Evolutionary conservation across 2,797 vertebrate species (phyloP).

Genomic region (Tinamus major): DNA sequence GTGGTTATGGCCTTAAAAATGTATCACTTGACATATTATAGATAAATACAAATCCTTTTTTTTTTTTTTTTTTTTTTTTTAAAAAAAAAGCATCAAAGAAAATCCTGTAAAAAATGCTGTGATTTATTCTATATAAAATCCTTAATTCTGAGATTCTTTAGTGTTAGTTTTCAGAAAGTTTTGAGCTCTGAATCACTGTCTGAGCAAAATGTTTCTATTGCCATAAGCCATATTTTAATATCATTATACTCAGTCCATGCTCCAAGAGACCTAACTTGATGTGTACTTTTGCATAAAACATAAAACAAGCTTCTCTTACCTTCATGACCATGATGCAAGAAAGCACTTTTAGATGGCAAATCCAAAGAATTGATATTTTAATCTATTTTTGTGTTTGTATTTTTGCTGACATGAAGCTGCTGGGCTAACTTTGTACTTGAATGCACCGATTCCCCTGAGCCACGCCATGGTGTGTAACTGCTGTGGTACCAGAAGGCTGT

Average conservation of each 20-base stretch:
- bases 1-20: background rate
- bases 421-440: background rate
- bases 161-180: background rate
- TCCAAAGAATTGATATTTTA: background rate
- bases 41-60: background rate
- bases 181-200: background rate
- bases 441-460: no score
- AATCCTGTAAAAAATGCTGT: background rate
- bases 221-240: no score
- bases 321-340: background rate
- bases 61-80: background rate
- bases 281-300: background rate
- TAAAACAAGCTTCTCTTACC: background rate
- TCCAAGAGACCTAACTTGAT: no score
- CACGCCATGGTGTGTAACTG: background rate
- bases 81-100: background rate
- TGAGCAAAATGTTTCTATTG: background rate
- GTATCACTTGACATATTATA: background rate
- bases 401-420: background rate
- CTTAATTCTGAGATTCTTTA: background rate
- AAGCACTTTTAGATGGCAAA: background rate
- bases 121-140: background rate
- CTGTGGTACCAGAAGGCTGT: background rate
- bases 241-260: background rate
- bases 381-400: background rate